phyloP scores from a whole-genome alignment of 2,888 invertebrate genomes.

The Iphiclides podalirius region DNA sequence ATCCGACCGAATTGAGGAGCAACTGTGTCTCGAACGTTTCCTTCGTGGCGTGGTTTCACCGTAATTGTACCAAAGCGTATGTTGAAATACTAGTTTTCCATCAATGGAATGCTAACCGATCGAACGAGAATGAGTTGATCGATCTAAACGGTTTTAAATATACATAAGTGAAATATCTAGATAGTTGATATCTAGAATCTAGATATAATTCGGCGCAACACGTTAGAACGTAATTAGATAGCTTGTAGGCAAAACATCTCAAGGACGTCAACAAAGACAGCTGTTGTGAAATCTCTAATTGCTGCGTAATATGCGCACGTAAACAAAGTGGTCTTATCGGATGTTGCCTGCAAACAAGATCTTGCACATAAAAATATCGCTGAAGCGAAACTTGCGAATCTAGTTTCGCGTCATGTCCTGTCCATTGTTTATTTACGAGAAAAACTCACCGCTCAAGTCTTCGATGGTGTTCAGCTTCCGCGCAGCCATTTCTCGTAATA shows the following conservation, averaged over 20 bases:
- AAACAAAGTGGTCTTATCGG: slow-evolving; percentile 20
- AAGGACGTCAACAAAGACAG: slow-evolving; percentile 26
- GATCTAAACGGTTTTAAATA: background rate
- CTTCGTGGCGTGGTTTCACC: background rate
- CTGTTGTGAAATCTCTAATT: slow-evolving; percentile 25
- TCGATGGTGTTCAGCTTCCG: slow-evolving; percentile 72
- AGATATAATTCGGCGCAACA: background rate
- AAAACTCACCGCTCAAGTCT: slow-evolving; percentile 70
- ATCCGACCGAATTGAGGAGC: slow-evolving; percentile 7
- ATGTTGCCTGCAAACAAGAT: slow-evolving; percentile 19
- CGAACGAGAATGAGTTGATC: background rate
- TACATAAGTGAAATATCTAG: background rate
- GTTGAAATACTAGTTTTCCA: background rate
- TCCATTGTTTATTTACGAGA: slow-evolving; percentile 55
- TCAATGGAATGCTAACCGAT: background rate
- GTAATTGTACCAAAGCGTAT: slow-evolving; percentile 1
- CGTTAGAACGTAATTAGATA: slow-evolving; percentile 20
- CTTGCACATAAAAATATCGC: slow-evolving; percentile 29
- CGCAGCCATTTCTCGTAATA: slow-evolving; percentile 56
- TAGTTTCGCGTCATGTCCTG: slow-evolving; percentile 49
- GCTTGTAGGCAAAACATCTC: slow-evolving; percentile 4
- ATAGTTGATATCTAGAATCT: too few species aligned
- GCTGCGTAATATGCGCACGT: slow-evolving; percentile 38
- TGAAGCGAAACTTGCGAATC: slow-evolving; percentile 41
- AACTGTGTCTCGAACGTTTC: background rate